phyloP scores from a whole-genome alignment of 2,888 invertebrate genomes.

The Epistrophe grossulariae region DNA sequence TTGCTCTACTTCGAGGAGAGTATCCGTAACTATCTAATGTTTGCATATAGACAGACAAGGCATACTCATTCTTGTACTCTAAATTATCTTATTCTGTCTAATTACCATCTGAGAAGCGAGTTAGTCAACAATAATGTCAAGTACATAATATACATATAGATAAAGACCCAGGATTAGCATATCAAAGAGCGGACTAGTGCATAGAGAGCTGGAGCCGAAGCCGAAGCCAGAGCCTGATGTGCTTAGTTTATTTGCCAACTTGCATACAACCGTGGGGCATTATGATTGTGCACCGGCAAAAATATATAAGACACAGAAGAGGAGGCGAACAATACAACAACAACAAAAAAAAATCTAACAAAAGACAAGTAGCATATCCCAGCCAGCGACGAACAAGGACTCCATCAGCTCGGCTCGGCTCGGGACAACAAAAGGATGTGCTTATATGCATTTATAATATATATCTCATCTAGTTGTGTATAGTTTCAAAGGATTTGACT shows the following conservation, averaged over 20 bases:
- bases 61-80: constrained; percentile 67
- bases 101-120: constrained; percentile 75
- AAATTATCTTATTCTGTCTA: constrained; percentile 75
- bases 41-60: constrained; percentile 50
- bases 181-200: constrained; percentile 73
- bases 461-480: constrained; percentile 1
- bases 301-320: constrained; percentile 47
- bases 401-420: constrained; percentile 1
- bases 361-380: constrained; percentile 74
- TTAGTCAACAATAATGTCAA: constrained; percentile 76
- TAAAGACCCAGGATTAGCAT: constrained; percentile 75
- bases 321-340: constrained; percentile 23
- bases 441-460: constrained; percentile 39
- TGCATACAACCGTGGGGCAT: constrained; percentile 72
- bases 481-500: constrained; percentile 35
- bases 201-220: constrained; percentile 14
- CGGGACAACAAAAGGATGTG: constrained; percentile 41
- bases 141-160: constrained; percentile 60
- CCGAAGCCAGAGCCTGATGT: constrained; percentile 9
- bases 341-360: constrained; percentile 50
- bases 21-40: constrained; percentile 27
- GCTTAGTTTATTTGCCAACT: constrained; percentile 72
- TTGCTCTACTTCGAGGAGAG: constrained; percentile 48
- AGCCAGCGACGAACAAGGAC: constrained; percentile 55
- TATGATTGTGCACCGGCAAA: constrained; percentile 73